Conservation (phyloP, 2,888 invertebrate genomes). For the Diaperis boleti region DNA sequence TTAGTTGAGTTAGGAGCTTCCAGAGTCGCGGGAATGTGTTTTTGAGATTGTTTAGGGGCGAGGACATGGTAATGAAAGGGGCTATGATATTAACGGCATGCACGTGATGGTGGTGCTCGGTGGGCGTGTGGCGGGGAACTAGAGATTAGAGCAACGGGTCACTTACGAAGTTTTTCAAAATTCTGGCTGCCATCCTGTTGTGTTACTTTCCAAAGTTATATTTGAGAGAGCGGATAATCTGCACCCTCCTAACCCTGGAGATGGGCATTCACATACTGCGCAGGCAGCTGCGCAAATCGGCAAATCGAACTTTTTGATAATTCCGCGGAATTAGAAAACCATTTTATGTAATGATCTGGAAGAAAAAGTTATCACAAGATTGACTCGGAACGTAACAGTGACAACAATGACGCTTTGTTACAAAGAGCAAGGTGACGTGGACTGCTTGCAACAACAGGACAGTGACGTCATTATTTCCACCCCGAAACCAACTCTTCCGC, state of each 20-base stretch:
- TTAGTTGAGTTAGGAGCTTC: constrained; percentile 3
- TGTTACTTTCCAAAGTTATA: constrained; percentile 18
- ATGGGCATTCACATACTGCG: constrained; percentile 28
- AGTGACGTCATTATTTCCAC: no score
- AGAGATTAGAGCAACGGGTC: background rate
- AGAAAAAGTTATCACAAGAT: no score
- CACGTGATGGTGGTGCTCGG: constrained; percentile 22
- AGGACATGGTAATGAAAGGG: constrained; percentile 1
- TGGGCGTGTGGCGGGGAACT: constrained; percentile 1
- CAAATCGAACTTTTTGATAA: constrained; percentile 21
- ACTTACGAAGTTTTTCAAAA: constrained; percentile 58
- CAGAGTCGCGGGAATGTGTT: constrained; percentile 12
- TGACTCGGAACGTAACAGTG: no score
- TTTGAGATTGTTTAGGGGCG: constrained; percentile 1
- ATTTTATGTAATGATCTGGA: no score
- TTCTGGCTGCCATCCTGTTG: constrained; percentile 56
- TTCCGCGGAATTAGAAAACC: background rate
- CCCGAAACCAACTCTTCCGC: no score
- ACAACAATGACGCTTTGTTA: no score
- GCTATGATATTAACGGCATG: constrained; percentile 10
- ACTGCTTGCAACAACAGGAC: no score
- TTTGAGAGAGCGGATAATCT: constrained; percentile 16
- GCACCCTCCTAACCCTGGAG: constrained; percentile 17
- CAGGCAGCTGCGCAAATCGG: constrained; percentile 26
- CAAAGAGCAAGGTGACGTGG: no score